Percentiles rank a stretch among this genome's conserved stretches.
Conservation (phyloP, 1,140 invertebrate species). For the Philotrypesis tridentata region DNA sequence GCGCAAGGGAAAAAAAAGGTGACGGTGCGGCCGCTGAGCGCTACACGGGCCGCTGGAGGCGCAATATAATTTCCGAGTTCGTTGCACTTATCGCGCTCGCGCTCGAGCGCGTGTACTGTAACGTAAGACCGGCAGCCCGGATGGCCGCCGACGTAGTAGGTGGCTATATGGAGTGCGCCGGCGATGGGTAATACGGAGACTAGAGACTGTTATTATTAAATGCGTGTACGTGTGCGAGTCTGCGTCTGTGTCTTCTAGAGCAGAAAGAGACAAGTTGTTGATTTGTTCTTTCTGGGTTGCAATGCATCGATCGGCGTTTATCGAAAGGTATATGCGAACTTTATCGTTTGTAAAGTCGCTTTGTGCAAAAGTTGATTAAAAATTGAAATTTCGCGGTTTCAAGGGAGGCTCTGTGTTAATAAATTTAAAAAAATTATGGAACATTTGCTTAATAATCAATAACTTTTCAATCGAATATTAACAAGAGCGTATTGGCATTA, state of each 20-base stretch:
- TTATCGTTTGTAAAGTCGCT: no score
- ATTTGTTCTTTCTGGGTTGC: no score
- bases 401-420: no score
- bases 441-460: no score
- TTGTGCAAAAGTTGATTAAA: no score
- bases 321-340: no score
- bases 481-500: no score
- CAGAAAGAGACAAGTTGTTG: no score
- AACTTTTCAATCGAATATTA: no score
- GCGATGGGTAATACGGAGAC: not conserved
- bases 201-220: not conserved
- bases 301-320: no score
- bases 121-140: conserved; percentile 49
- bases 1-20: conserved; percentile 25
- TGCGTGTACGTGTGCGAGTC: not conserved
- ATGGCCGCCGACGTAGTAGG: not conserved
- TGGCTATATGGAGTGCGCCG: not conserved
- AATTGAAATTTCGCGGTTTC: no score
- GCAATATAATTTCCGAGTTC: conserved; percentile 56
- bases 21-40: not conserved
- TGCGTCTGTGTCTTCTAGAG: not conserved
- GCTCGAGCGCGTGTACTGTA: conserved; percentile 12
- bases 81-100: conserved; percentile 53
- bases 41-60: conserved; percentile 18
- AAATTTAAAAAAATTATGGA: no score